These are phyloP conservation scores for Mimumesa dahlbomi DNA, from an alignment of 2,888 invertebrate genomes.

Conservation along the genomic window DNA sequence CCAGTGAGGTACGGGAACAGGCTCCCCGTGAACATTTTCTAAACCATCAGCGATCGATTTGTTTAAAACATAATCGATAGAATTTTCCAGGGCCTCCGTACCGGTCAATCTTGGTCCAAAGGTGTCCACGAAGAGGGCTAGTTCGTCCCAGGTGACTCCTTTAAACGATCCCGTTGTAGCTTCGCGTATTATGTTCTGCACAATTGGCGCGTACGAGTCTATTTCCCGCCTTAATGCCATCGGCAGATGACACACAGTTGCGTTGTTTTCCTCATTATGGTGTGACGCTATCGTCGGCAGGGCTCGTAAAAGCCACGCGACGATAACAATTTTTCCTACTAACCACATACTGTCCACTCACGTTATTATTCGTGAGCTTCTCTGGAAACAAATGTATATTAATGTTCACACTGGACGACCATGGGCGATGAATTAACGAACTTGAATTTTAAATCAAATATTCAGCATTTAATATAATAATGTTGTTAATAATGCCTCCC, in stretches of 20 bases:
- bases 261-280: neutral
- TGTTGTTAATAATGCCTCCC: too few species aligned
- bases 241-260: conserved; percentile 74
- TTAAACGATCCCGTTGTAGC: conserved; percentile 82
- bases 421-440: too few species aligned
- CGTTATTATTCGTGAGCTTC: neutral
- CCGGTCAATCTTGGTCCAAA: conserved; percentile 86
- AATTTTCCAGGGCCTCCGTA: conserved; percentile 83
- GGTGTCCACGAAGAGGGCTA: conserved; percentile 82
- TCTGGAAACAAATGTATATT: neutral
- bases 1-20: conserved; percentile 83
- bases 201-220: conserved; percentile 81
- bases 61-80: conserved; percentile 86
- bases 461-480: too few species aligned
- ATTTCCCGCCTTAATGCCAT: conserved; percentile 83
- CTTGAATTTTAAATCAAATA: too few species aligned
- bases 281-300: conserved; percentile 2
- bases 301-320: conserved; percentile 14
- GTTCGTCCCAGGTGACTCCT: conserved; percentile 82
- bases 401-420: too few species aligned
- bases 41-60: conserved; percentile 80
- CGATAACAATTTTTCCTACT: conserved; percentile 11
- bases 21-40: conserved; percentile 88
- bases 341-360: conserved; percentile 19
- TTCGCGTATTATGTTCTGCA: conserved; percentile 82